These are phyloP conservation scores for Phorcus lineatus DNA, from an alignment of 2,888 invertebrate species.

Conservation along the genomic window DNA sequence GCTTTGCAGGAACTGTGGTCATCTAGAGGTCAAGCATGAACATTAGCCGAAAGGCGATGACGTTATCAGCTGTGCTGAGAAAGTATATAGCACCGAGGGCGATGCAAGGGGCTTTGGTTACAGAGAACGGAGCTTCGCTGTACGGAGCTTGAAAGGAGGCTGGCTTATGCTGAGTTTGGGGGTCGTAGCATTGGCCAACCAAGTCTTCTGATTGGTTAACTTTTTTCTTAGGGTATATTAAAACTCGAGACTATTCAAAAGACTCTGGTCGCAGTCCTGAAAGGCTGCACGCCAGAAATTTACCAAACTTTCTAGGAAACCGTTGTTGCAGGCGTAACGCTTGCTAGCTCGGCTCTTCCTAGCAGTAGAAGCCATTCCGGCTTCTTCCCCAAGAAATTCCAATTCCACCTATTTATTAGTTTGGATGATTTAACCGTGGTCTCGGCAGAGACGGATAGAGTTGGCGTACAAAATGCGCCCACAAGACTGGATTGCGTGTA, in stretches of 20 bases:
- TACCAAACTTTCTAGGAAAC: conserved; percentile 23
- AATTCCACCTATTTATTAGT: conserved; percentile 18
- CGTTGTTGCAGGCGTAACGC: conserved; percentile 26
- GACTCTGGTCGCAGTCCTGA: conserved; percentile 30
- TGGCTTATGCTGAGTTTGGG: background rate
- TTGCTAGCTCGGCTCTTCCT: conserved; percentile 27
- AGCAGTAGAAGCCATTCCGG: conserved; percentile 17
- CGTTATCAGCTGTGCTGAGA: background rate
- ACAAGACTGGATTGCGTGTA: background rate
- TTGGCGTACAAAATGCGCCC: conserved; percentile 16
- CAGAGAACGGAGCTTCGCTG: background rate
- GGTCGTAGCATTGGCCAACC: background rate
- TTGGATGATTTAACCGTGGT: conserved; percentile 4
- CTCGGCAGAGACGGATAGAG: background rate
- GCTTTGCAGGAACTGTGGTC: background rate
- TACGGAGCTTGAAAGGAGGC: background rate
- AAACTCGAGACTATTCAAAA: conserved; percentile 24
- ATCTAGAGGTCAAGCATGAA: background rate
- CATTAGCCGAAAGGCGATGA: background rate
- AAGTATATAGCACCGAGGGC: background rate
- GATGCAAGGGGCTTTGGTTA: background rate
- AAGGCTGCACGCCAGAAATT: conserved; percentile 28
- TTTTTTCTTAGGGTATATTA: conserved; percentile 31
- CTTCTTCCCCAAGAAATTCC: conserved; percentile 5
- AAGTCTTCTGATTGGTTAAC: conserved; percentile 20